These are phyloP conservation scores for Pachycephus smyrnensis DNA, from an alignment of 2,888 invertebrate species.

Conservation along the genomic window DNA sequence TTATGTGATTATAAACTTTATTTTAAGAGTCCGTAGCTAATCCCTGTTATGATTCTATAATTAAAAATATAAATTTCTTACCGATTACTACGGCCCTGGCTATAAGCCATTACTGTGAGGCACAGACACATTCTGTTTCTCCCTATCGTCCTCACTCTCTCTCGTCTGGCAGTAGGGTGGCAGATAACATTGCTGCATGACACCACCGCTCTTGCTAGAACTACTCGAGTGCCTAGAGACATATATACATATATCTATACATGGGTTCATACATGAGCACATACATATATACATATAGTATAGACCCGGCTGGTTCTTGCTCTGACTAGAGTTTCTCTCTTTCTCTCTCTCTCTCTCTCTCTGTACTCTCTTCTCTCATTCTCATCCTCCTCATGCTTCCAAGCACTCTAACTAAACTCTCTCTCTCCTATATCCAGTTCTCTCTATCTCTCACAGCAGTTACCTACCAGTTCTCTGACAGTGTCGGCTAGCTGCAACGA, in stretches of 20 bases:
- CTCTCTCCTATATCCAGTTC: background rate
- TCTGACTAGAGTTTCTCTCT: conserved; percentile 20
- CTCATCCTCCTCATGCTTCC: conserved; percentile 2
- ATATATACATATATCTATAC: conserved; percentile 8
- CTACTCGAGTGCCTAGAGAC: conserved; percentile 55
- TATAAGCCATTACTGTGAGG: conserved; percentile 62
- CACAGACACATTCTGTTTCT: conserved; percentile 37
- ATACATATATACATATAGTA: background rate
- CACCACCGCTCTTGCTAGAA: conserved; percentile 58
- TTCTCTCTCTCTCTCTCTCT: conserved; percentile 16
- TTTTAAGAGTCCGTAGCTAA: background rate
- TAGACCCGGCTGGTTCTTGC: conserved; percentile 15
- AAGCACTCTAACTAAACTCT: conserved; percentile 5
- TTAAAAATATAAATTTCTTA: background rate
- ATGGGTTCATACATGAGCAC: background rate
- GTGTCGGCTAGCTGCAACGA: conserved; percentile 34
- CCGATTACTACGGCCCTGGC: conserved; percentile 48
- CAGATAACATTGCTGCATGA: conserved; percentile 63
- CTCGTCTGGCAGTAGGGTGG: conserved; percentile 51
- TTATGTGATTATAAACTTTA: background rate
- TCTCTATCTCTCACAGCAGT: conserved; percentile 5
- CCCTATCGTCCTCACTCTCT: conserved; percentile 32
- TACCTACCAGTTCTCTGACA: background rate
- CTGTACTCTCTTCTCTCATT: background rate
- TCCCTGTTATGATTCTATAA: background rate